Base-by-base conservation (phyloP, 2,113 vertebrate genomes). In the human region DNA sequence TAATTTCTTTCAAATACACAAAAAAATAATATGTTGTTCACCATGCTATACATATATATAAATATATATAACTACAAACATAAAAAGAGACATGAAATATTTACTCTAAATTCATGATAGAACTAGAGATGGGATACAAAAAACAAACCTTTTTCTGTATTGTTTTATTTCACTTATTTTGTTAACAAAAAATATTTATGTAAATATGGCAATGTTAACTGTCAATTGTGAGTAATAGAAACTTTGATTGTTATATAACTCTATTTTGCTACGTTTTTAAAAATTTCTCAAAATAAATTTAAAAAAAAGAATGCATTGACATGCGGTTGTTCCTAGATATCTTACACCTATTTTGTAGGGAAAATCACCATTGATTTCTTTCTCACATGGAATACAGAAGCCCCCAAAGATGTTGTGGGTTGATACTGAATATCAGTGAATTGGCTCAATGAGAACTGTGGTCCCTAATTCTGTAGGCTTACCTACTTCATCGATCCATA, bases 111-210 rank as follows among this genome's bases (percentile, higher is more conserved):
- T 93, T 91, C 22, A 57, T 59, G 27, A 70, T 12, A 70, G 23
- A 93, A 88, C 16, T 81, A 8, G 48, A 95, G 48, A 66, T 40
- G 20, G 8, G 57, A n/a, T 38, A 86, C 22, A 72, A 48, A 89
- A 57, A 72, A 84, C 23, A 14, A 8, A 76, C 76, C 6, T 32
- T 89, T 50, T 57, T 25, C 43, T 59, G 35, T 48, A 90, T 16
- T 68, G 30, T 43, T 70, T 73, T 50, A 84, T 85, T 92, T 84
- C 43, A 84, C 10, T 79, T 70, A 75, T 68, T 93, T 61, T 66
- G 91, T 84, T 78, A 88, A 92, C 43, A 92, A 91, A 91, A 85
- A 88, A 84, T 45, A 88, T 10, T n/a, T 16, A 86, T 76, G 55
- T 45, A 43, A 95, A 61, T 78, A 87, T 68, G 76, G 78, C 61